These are phyloP conservation scores for Eulemur rubriventer DNA, from an alignment of 2,797 vertebrate genomes.

Conservation along the genomic window DNA sequence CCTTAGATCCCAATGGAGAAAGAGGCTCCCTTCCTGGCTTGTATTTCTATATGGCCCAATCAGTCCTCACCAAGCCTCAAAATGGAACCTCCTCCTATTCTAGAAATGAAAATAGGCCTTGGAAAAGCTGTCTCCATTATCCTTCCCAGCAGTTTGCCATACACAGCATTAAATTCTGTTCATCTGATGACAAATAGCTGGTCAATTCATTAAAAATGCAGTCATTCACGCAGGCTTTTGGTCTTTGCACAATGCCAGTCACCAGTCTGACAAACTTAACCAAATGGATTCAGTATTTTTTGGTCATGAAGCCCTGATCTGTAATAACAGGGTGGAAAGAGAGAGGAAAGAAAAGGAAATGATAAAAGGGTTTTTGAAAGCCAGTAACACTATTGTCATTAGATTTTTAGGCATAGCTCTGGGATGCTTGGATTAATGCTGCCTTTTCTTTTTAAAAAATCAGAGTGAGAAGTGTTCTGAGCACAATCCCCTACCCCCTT, in stretches of 20 bases:
- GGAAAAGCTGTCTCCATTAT: constrained; percentile 58
- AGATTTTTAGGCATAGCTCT: constrained; percentile 70
- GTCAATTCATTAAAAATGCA: constrained; percentile 71
- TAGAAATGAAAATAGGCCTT: constrained; percentile 54
- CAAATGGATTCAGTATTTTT: constrained; percentile 72
- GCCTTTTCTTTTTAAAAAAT: constrained; percentile 62
- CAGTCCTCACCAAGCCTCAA: constrained; percentile 16
- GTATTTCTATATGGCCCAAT: neutral
- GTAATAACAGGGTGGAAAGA: constrained; percentile 64
- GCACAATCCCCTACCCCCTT: neutral
- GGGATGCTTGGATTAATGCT: constrained; percentile 68
- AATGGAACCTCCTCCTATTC: constrained; percentile 34
- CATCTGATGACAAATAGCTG: constrained; percentile 61
- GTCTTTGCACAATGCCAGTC: constrained; percentile 76
- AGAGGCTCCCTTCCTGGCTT: neutral
- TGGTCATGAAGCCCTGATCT: constrained; percentile 71
- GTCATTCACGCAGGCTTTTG: constrained; percentile 70
- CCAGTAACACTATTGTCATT: constrained; percentile 74
- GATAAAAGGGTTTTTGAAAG: constrained; percentile 75
- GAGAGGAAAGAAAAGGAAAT: constrained; percentile 67
- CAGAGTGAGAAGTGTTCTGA: constrained; percentile 46
- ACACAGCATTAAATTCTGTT: constrained; percentile 69
- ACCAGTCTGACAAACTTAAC: constrained; percentile 73
- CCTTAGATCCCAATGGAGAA: neutral
- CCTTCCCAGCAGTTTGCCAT: constrained; percentile 50